Percentiles rank a stretch among this genome's conserved stretches.
Conservation (phyloP, 2,888 invertebrate genomes). For the Sinhomidia bicolor region DNA sequence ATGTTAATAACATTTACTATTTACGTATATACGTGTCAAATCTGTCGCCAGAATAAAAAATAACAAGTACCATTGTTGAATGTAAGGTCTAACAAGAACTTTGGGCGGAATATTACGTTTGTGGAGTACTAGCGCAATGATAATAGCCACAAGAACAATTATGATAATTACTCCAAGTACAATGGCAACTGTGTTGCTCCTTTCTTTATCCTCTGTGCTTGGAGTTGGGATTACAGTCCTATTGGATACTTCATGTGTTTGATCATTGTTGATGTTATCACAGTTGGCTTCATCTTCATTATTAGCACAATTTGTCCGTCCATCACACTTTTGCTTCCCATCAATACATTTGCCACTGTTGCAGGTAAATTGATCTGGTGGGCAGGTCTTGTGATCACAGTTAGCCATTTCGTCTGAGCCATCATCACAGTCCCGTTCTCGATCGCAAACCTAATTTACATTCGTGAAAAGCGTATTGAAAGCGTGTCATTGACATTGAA, state of each 20-base stretch:
- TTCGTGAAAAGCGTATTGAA: too few species aligned
- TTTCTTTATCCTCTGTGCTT: background rate
- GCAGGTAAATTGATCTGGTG: slow-evolving; percentile 84
- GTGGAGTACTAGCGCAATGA: slow-evolving; percentile 73
- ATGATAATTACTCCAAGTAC: slow-evolving; percentile 66
- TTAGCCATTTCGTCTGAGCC: slow-evolving; percentile 82
- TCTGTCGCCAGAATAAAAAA: too few species aligned
- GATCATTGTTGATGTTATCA: background rate
- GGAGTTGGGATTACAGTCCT: background rate
- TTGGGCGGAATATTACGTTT: slow-evolving; percentile 77
- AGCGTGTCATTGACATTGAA: too few species aligned
- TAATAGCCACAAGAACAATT: slow-evolving; percentile 66
- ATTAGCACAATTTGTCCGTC: slow-evolving; percentile 75
- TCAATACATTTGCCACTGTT: slow-evolving; percentile 83
- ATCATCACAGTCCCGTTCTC: slow-evolving; percentile 83
- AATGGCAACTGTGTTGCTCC: slow-evolving; percentile 62
- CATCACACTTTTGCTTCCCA: slow-evolving; percentile 79
- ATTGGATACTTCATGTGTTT: background rate
- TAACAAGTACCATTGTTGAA: slow-evolving; percentile 78
- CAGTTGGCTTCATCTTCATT: slow-evolving; percentile 73
- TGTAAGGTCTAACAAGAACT: slow-evolving; percentile 77
- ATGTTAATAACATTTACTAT: too few species aligned
- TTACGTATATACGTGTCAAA: too few species aligned
- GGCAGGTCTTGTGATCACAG: slow-evolving; percentile 74
- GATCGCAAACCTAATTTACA: slow-evolving; percentile 84